Evolutionary conservation across 2,797 vertebrate species (phyloP).

Genomic region (Pogoniulus pusillus): DNA sequence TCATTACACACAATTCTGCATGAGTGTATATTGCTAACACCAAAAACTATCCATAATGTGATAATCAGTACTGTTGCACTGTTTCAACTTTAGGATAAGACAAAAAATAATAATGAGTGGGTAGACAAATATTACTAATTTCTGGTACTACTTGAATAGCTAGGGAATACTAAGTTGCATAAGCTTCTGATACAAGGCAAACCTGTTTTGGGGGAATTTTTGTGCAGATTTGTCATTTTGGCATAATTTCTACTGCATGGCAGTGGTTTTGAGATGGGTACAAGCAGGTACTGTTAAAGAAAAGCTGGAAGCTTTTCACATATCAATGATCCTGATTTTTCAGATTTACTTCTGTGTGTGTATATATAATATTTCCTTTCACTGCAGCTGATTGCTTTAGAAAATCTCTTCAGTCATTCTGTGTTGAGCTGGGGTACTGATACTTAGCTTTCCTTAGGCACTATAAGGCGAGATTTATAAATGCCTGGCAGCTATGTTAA

Average conservation of each 20-base stretch:
- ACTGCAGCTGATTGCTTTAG: background rate
- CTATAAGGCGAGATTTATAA: background rate
- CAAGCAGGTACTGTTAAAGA: background rate
- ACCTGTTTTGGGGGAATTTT: background rate
- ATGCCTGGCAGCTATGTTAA: background rate
- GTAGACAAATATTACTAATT: background rate
- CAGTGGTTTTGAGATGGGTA: background rate
- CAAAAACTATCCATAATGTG: background rate
- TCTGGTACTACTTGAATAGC: background rate
- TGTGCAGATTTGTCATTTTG: background rate
- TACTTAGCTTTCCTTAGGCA: background rate
- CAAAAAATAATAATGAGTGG: background rate
- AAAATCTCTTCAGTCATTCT: background rate
- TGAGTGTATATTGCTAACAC: background rate
- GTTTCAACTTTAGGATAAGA: background rate
- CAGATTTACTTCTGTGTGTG: background rate
- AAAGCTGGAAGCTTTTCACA: background rate
- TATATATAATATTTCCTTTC: background rate
- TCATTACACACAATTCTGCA: background rate
- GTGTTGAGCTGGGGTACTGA: background rate
- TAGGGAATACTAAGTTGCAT: background rate
- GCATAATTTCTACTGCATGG: fast-evolving
- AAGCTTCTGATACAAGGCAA: background rate
- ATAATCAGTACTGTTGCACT: background rate
- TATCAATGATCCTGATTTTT: background rate